Evolutionary conservation across 2,888 invertebrate genomes (phyloP), one percentile per base, ranked within the genome.

Genomic region (Litoditis marina): DNA sequence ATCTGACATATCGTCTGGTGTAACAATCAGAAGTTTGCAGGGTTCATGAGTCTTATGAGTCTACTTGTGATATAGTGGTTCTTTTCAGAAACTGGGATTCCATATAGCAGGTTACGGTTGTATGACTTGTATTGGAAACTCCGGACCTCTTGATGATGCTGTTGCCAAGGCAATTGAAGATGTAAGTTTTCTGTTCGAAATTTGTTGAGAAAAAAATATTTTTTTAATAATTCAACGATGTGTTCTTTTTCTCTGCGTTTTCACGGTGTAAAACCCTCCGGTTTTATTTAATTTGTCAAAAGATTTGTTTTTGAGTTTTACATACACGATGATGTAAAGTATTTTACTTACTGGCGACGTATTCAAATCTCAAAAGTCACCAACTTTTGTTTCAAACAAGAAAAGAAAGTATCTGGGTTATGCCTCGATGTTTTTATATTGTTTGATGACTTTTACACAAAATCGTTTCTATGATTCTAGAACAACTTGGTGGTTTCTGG

Each of bases 81-180:
- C 16, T 16, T 46, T 59, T 4, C 63, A 71, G 63, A 75, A 76
- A 57, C 74, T 66, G 73, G 86, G 86, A 7, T 98, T 96, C 84
- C 89, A 92, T 83, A 89, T 92, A 52, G 94, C 95, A 0, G 96
- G 96, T n/a, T 98, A 95, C 82, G 96, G 96, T 0, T 98, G 98
- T 84, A 96, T 95, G 95, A 96, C 96, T 0, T 98, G 98, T 83
- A 98, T 98, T 76, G 96, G 96, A 0, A 98, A 98, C 86, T 92
- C 92, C 5, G 96, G 96, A 0, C 94, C 94, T 0, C 88, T 98
- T 0, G 91, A 92, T 58, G 94, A 94, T 55, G 88, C 90, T 76
- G 90, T 94, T n/a, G 90, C 89, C 0, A 90, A 91, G 78, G 92
- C 92, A 1, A 92, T 94, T 70, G 94, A 94, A 83, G 90, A 90